A percentile compares a stretch with the other conserved stretches of the same genome.
phyloP scores from a whole-genome alignment of 92 coral and sea anemone species.

The Parazoanthus swiftii region DNA sequence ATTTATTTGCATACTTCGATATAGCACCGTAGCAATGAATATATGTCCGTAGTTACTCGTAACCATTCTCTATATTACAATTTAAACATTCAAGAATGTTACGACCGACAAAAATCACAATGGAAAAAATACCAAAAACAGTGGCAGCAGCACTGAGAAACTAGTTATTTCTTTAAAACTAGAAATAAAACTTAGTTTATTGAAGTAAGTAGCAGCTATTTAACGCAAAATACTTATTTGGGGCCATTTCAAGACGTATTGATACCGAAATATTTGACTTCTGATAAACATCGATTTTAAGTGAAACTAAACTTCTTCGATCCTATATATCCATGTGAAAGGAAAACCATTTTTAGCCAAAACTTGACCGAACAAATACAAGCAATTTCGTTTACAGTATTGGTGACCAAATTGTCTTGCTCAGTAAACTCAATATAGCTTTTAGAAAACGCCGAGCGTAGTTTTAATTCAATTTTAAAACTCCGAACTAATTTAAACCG shows the following conservation, averaged over 20 bases:
- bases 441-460: too few species aligned
- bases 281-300: not conserved
- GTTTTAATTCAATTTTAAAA: too few species aligned
- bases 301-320: too few species aligned
- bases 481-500: not conserved
- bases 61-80: not conserved
- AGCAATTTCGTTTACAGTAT: not conserved
- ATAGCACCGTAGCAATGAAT: not conserved
- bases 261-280: not conserved
- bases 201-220: not conserved
- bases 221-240: too few species aligned
- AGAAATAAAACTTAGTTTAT: not conserved
- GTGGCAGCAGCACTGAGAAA: not conserved
- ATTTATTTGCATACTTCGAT: not conserved
- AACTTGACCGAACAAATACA: too few species aligned
- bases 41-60: not conserved
- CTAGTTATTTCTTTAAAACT: too few species aligned
- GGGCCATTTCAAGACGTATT: not conserved
- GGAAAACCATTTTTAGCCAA: not conserved
- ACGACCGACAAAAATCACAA: not conserved
- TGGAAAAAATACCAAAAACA: not conserved
- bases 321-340: not conserved
- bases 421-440: not conserved
- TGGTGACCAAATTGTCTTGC: not conserved
- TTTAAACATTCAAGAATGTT: too few species aligned